phyloP scores from a whole-genome alignment of 35 echinoderm and acorn worm species.

The Antedon bifida region DNA sequence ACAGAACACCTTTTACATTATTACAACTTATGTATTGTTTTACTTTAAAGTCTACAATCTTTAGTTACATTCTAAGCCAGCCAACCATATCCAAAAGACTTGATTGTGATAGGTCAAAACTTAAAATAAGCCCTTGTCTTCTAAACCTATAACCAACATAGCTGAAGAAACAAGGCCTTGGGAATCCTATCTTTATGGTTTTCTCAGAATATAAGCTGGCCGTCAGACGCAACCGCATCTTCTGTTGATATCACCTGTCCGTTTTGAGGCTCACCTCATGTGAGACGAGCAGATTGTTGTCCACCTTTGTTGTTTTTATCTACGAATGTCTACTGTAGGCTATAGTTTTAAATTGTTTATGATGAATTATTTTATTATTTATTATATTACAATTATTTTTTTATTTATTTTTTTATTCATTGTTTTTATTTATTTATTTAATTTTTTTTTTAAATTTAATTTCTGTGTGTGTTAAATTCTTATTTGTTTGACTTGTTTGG shows the following conservation, averaged over 20 bases:
- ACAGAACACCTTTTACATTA: no score
- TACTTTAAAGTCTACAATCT: not conserved
- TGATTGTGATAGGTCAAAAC: not conserved
- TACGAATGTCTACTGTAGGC: no score
- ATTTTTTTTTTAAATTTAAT: no score
- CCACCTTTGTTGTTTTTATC: not conserved
- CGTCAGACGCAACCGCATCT: not conserved
- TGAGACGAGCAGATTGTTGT: not conserved
- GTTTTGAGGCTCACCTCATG: not conserved
- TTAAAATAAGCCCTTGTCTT: not conserved
- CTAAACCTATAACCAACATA: not conserved
- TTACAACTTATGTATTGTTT: not conserved
- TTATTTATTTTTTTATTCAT: no score
- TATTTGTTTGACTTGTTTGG: no score
- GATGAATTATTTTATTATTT: no score
- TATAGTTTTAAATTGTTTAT: no score
- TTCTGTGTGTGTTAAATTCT: no score
- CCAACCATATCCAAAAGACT: not conserved
- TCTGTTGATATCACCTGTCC: slow-evolving; percentile 1
- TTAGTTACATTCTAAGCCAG: not conserved
- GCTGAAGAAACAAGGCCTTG: not conserved
- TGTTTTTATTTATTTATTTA: no score
- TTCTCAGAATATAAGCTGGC: not conserved
- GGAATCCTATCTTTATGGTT: not conserved
- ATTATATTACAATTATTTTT: no score